Percentiles rank a stretch among this genome's conserved stretches.
These are phyloP conservation scores for Heliconius aoede DNA, from an alignment of 2,888 invertebrate genomes.

Conservation along the genomic window DNA sequence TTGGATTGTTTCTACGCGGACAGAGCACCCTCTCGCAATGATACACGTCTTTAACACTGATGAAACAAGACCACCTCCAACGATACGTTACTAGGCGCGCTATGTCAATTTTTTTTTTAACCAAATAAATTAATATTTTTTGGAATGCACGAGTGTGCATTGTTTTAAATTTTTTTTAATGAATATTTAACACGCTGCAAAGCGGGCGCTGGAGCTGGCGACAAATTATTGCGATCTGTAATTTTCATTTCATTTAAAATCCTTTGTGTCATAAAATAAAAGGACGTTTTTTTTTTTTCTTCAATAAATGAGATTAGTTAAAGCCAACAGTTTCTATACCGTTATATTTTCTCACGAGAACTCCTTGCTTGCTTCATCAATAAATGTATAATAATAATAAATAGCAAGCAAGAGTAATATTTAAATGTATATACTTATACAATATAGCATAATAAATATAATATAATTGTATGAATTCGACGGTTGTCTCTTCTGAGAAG, in stretches of 20 bases:
- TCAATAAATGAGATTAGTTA: not conserved
- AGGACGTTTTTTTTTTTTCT: not conserved
- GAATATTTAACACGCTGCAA: not conserved
- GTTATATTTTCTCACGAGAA: not conserved
- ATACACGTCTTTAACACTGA: conserved; percentile 61
- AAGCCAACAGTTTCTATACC: not conserved
- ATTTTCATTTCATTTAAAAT: not conserved
- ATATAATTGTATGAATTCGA: not conserved
- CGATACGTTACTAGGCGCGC: conserved; percentile 48
- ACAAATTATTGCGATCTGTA: not conserved
- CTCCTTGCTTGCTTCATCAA: not conserved
- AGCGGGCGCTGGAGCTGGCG: not conserved
- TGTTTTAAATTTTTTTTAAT: not conserved
- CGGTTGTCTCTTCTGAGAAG: conserved; percentile 18
- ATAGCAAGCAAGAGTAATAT: not conserved
- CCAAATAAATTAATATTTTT: not conserved
- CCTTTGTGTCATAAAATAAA: too few species aligned
- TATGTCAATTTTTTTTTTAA: conserved; percentile 35
- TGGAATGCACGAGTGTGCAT: not conserved
- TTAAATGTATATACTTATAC: not conserved
- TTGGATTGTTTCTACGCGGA: conserved; percentile 50
- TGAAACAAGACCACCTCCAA: conserved; percentile 62
- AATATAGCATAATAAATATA: not conserved
- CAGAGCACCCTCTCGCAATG: conserved; percentile 51
- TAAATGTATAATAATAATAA: not conserved